phyloP scores from a whole-genome alignment of 2,113 vertebrate genomes.

The Hassar affinis region DNA sequence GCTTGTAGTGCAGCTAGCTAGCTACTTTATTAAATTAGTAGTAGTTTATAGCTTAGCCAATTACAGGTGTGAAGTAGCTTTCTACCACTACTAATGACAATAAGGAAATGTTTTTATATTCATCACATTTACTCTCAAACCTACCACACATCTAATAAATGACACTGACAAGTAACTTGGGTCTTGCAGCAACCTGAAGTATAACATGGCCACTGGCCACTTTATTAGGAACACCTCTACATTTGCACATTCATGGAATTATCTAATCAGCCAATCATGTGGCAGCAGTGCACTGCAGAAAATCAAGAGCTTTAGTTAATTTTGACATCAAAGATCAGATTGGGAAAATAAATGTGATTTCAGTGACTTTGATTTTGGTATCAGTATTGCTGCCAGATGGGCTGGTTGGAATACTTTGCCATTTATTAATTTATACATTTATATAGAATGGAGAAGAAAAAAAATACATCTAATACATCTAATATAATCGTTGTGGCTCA shows the following conservation, averaged over 20 bases:
- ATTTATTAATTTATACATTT: not conserved
- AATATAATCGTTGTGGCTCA: not conserved
- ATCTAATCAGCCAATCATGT: not conserved
- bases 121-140: not conserved
- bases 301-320: not conserved
- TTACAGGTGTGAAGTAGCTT: not conserved
- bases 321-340: not conserved
- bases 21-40: not conserved
- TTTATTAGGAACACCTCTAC: not conserved
- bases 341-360: not conserved
- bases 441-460: not conserved
- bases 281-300: not conserved
- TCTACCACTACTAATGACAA: conserved; percentile 27
- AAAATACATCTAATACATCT: too few species aligned
- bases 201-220: not conserved
- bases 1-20: not conserved
- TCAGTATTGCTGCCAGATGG: not conserved
- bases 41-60: not conserved
- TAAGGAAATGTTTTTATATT: too few species aligned
- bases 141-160: not conserved
- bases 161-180: not conserved
- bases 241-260: too few species aligned
- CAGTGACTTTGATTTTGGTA: not conserved
- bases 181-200: not conserved
- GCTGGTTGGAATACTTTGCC: not conserved